Evolutionary conservation across 2,797 vertebrate genomes (phyloP), one percentile per base, ranked within the genome.

Genomic region (Clarias laeviceps): DNA sequence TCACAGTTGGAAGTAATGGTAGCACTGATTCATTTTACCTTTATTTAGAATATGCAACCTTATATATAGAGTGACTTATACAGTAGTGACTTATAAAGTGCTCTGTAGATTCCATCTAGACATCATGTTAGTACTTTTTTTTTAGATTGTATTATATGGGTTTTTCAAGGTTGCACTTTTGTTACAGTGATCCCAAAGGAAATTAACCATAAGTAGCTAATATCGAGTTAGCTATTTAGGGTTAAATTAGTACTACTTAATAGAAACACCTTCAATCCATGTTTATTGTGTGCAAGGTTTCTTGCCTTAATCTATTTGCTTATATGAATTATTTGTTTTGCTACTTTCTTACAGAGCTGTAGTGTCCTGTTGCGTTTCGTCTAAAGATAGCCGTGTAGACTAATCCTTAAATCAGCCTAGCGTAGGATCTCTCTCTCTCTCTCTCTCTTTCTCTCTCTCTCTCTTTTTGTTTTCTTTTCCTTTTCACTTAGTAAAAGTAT

Each of bases 321-420:
- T 11, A 37, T n/a, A 72, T 72, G 40, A 54, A 24, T 61, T 20
- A 59, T 40, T 79, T 79, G 77, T 82, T 40, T 56, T n/a, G 32
- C 59, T 20, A 24, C 78, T 37, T 85, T 73, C 68, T 27, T 61
- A 61, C 54, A 50, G 78, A 34, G 50, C 20, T 14, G 0, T 69
- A 27, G 62, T 77, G 80, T 85, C 77, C 77, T 27, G n/a, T 83
- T 65, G 57, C 34, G 34, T 64, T 59, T 79, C 22, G 7, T 82
- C 78, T 82, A 88, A 83, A 88, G 65, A 85, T 85, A 85, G 76
- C 81, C 27, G 34, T 56, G 66, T 56, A 79, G 65, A 45, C 82
- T 88, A 87, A 88, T 89, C 87, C 83, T 77, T 87, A 86, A 87
- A 84, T 83, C 87, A 85, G 74, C 74, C 84, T 87, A 69, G 76